phyloP scores from a whole-genome alignment of 2,888 invertebrate genomes.

The Parnassius mnemosyne region DNA sequence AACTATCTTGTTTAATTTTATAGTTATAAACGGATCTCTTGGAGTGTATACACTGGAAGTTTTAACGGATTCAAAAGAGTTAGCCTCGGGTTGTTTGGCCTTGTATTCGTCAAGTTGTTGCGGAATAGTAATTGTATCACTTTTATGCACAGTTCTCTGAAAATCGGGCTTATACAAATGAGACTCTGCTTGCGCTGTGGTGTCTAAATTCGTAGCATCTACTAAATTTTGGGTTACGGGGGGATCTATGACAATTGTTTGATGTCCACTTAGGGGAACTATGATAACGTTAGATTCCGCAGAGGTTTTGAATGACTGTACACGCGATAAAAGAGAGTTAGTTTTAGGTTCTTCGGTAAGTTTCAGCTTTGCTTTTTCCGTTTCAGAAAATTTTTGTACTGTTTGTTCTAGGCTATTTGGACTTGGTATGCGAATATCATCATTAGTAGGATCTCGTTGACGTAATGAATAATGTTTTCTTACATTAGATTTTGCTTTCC shows the following conservation, averaged over 20 bases:
- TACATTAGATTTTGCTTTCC: slow-evolving; percentile 52
- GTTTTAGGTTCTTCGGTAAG: slow-evolving; percentile 52
- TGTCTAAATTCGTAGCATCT: slow-evolving; percentile 33
- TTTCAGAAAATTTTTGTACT: slow-evolving; percentile 40
- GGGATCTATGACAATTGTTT: slow-evolving; percentile 76
- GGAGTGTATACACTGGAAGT: slow-evolving; percentile 50
- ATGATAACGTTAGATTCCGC: slow-evolving; percentile 73
- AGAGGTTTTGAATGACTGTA: slow-evolving; percentile 72
- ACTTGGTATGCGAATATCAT: slow-evolving; percentile 64
- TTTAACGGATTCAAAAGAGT: slow-evolving; percentile 45
- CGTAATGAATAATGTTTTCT: slow-evolving; percentile 75
- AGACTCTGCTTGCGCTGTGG: slow-evolving; percentile 4
- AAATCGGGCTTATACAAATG: not conserved
- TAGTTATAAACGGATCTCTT: slow-evolving; percentile 71
- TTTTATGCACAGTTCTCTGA: not conserved
- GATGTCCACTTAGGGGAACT: slow-evolving; percentile 74
- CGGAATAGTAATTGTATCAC: slow-evolving; percentile 13
- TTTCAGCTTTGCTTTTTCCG: slow-evolving; percentile 33
- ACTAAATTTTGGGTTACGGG: slow-evolving; percentile 52
- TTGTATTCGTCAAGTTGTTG: slow-evolving; percentile 32
- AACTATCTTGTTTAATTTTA: slow-evolving; percentile 72
- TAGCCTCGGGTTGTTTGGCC: slow-evolving; percentile 36
- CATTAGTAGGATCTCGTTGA: slow-evolving; percentile 69
- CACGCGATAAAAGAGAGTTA: slow-evolving; percentile 63
- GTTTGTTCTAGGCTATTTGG: slow-evolving; percentile 58